Evolutionary conservation across 2,113 vertebrate species (phyloP), one percentile per base, ranked within the genome.

Genomic region (Saccopteryx leptura): DNA sequence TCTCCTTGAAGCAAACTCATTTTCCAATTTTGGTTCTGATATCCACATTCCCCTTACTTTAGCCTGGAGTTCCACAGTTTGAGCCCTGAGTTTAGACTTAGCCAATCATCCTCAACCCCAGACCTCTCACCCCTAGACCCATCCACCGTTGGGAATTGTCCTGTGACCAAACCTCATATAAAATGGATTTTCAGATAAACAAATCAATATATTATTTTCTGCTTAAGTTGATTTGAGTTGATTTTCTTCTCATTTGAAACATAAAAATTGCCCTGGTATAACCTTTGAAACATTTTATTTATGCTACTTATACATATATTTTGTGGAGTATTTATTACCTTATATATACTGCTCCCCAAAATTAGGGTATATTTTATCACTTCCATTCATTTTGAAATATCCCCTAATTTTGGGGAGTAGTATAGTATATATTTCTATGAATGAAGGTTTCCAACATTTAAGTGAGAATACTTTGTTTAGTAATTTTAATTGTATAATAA

Each of bases 401-500:
- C 39, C 39, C 39, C 39, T 39, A 39, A 39, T 39, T 39, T 39
- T 39, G 39, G 39, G 39, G 39, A 39, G 39, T 39, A 39, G 39
- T 39, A 39, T 39, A 39, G 39, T 39, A 39, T 39, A 39, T 39
- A 39, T 39, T 63, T 94, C 48, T 76, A 28, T 48, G 69, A 82
- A 54, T 71, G 60, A 86, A 72, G 3, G 68, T 96, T 94, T 82
- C 14, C 5, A 72, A 46, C 19, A 90, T 52, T 9, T 71, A 58
- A 65, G 11, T 75, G 2, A 21, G 14, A 81, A 9, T 86, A 7
- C 6, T 83, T 46, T 90, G 28, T 52, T 92, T 33, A 21, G 7
- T 82, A 61, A 90, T 83, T 90, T 86, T 87, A 96, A 82, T 61
- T 88, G 46, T 78, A 10, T 66, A 83, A 79, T 81, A 91, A 61